These are phyloP conservation scores for Campylorhamphus procurvoides DNA, from an alignment of 2,113 vertebrate species.

Conservation along the genomic window DNA sequence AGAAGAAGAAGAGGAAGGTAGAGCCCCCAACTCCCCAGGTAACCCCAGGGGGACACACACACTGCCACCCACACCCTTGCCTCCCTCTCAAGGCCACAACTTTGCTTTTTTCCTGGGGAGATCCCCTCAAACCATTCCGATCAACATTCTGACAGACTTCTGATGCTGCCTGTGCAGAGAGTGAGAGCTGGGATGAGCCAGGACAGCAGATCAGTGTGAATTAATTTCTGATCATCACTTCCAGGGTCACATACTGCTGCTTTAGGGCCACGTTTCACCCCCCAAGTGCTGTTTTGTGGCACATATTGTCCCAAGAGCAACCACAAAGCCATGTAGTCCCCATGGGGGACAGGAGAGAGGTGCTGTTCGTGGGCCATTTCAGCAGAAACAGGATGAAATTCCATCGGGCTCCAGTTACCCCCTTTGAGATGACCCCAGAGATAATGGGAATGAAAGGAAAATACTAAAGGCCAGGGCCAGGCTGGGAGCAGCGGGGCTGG, in stretches of 20 bases:
- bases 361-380: background rate
- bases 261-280: accelerated
- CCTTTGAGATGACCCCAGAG: constrained; percentile 38
- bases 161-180: background rate
- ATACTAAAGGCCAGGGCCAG: constrained; percentile 16
- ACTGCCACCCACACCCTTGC: background rate
- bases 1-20: constrained; percentile 98
- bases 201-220: accelerated
- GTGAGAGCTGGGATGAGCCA: background rate
- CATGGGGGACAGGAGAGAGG: background rate
- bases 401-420: background rate
- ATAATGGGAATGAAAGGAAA: constrained; percentile 45
- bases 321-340: background rate
- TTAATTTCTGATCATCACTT: background rate
- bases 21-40: constrained; percentile 95
- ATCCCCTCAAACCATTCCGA: accelerated
- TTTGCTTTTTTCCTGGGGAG: background rate
- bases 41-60: background rate
- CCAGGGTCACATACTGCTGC: background rate
- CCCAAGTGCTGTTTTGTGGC: background rate
- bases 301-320: background rate
- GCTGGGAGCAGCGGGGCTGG: constrained; percentile 35
- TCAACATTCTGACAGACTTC: background rate
- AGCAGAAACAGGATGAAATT: background rate
- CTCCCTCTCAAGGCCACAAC: background rate